These are phyloP conservation scores for Anaspis maculata DNA, from an alignment of 2,888 invertebrate species.

Conservation along the genomic window DNA sequence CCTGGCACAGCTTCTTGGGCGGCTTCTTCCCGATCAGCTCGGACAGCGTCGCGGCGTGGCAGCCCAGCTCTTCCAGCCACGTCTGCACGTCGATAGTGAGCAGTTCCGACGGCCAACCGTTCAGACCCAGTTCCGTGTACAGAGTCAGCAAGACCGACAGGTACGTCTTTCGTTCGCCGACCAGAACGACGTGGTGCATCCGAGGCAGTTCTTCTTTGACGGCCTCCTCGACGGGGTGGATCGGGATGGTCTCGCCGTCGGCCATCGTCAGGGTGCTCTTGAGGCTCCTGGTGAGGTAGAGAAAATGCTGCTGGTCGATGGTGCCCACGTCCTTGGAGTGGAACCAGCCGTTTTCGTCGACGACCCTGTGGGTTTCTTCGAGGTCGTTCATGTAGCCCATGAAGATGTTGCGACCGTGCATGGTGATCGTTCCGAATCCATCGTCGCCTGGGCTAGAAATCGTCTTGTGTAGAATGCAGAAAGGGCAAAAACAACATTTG, in stretches of 20 bases:
- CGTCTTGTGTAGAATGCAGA: too few relatives aligned
- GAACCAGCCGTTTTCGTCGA: conserved; percentile 78
- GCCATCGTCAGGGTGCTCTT: conserved; percentile 83
- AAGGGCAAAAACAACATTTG: too few relatives aligned
- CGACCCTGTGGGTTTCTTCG: conserved; percentile 65
- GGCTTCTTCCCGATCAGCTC: conserved; percentile 59
- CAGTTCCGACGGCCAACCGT: conserved; percentile 65
- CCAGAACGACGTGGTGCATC: conserved; percentile 74
- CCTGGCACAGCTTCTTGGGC: conserved; percentile 52
- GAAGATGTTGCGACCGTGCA: conserved; percentile 77
- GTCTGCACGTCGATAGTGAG: conserved; percentile 64
- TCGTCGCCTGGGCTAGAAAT: too few relatives aligned
- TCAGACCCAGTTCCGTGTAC: conserved; percentile 70
- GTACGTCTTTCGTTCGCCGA: conserved; percentile 84
- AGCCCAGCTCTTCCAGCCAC: conserved; percentile 65
- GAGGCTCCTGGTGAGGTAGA: conserved; percentile 36
- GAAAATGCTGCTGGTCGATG: conserved; percentile 62
- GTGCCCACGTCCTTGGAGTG: conserved; percentile 82
- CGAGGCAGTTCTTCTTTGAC: conserved; percentile 67
- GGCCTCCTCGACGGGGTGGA: conserved; percentile 76
- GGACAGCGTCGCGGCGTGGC: conserved; percentile 61
- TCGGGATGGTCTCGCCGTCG: conserved; percentile 88
- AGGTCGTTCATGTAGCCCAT: conserved; percentile 81
- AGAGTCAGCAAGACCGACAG: conserved; percentile 74
- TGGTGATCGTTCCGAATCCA: too few relatives aligned